Evolutionary conservation across 2,888 invertebrate genomes (phyloP), one percentile per base, ranked within the genome.

Genomic region (Timema cristinae): DNA sequence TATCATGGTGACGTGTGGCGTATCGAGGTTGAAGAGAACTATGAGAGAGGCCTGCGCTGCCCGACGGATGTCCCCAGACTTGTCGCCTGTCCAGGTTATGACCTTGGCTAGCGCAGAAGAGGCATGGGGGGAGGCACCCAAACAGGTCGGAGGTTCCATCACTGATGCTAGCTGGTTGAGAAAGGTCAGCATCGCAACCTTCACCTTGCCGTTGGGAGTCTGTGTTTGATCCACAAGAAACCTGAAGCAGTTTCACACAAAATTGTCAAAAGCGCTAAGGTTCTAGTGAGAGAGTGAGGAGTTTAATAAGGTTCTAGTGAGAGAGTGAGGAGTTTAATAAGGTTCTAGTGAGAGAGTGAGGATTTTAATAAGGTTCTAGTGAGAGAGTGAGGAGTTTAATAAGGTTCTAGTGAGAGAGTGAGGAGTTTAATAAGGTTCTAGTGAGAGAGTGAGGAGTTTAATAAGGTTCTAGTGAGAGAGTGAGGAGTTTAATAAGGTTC

Each of bases 211-310:
- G 77, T 94, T 96, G 2, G 97, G 97, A 0, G 96, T 96, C 79
- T 97, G 95, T 5, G 96, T 94, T 32, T 93, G 91, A 83, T 98
- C 97, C 73, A 93, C 91, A 70, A 98, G 84, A 84, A 97, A 97
- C 82, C 87, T 63, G n/a, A 32, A 6, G 15, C 47, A 47, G 32
- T 32, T 32, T 32, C 32, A 4, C 32, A 32, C 32, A 32, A 32
- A 32, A 32, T 4, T 32, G 32, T 32, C 32, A 32, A 32, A 4
- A 32, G 32, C 32, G 32, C 32, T 32, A 32, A 32, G 32, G 32
- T 32, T 32, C 32, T 32, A 32, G 32, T 32, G 32, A 32, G 32
- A 32, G 32, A 32, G 32, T 32, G 32, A 32, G 32, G 32, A 32
- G 4, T 32, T 32, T 32, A 32, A 32, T 1, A 1, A 32, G 32